phyloP scores from a whole-genome alignment of 2,113 vertebrate species.

The Asarcornis scutulata region DNA sequence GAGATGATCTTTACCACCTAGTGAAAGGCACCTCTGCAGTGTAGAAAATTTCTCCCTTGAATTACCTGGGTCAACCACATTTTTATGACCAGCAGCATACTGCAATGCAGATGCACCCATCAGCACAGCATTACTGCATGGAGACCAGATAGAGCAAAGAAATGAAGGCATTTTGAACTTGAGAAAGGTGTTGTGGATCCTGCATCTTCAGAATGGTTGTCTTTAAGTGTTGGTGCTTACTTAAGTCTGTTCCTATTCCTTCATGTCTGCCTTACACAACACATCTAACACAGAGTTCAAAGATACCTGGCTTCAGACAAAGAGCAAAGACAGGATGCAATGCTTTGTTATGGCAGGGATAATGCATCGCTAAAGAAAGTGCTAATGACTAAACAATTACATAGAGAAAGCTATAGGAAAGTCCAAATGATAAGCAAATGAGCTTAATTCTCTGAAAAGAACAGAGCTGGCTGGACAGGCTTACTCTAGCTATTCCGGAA shows the following conservation, averaged over 20 bases:
- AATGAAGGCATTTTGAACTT: neutral
- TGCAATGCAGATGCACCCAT: neutral
- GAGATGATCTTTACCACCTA: neutral
- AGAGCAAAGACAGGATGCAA: neutral
- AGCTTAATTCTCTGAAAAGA: neutral
- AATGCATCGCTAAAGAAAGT: accelerated
- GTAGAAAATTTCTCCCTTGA: neutral
- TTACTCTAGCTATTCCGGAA: neutral
- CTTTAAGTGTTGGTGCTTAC: neutral
- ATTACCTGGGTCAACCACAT: neutral
- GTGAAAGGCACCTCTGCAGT: neutral
- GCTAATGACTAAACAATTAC: constrained; percentile 31
- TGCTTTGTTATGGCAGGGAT: neutral
- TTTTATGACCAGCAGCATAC: neutral
- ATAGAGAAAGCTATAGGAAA: neutral
- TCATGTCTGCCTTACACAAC: neutral
- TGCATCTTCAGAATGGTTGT: neutral
- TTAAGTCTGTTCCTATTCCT: neutral
- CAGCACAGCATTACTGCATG: neutral
- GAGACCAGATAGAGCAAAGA: neutral
- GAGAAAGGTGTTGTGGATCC: neutral
- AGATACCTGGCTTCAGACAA: constrained; percentile 15
- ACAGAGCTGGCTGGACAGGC: neutral
- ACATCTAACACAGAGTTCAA: neutral
- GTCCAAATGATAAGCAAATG: neutral